Evolutionary conservation across 2,113 vertebrate genomes (phyloP), one percentile per base, ranked within the genome.

Genomic region (Antechinus flavipes): DNA sequence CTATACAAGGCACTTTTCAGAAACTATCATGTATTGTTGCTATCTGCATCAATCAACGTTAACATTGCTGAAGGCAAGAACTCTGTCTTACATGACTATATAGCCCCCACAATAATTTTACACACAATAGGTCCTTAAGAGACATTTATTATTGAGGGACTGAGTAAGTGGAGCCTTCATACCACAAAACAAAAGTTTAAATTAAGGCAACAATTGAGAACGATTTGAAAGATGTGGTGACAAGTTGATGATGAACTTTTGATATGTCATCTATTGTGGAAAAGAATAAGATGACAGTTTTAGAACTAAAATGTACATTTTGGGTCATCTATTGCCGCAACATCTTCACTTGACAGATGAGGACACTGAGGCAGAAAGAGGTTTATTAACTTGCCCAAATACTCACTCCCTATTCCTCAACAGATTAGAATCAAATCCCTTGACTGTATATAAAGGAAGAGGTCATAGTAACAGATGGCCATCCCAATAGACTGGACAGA

Each of bases 331-430:
- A 42, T 42, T 84, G 6, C 6, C 0, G 16, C 1, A 0, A 84
- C 6, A 84, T n/a, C n/a, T 23, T 84, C 30, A 42, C 7, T 22
- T 42, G 23, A 84, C 5, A n/a, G n/a, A 42, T 84, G 19, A 84
- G 6, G n/a, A 42, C 19, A 42, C 7, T 84, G 16, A 23, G 16
- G 68, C n/a, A 42, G n/a, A 84, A 6, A 84, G n/a, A 42, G 7
- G 19, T 42, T 84, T 84, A 42, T 22, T n/a, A 7, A 84, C n/a
- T 84, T 42, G 19, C 6, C 68, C 68, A 84, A 68, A 16, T 35
- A 2, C 3, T 7, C n/a, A 6, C 0, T 14, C 11, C 19, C 68
- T 19, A 0, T 14, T 7, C 5, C 19, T 19, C 35, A 14, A 16
- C 4, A n/a, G 14, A 76, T 3, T 30, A 27, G 58, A 61, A 10